Evolutionary conservation across 2,797 vertebrate genomes (phyloP), one percentile per base, ranked within the genome.

Genomic region (Coracias cyanogaster): DNA sequence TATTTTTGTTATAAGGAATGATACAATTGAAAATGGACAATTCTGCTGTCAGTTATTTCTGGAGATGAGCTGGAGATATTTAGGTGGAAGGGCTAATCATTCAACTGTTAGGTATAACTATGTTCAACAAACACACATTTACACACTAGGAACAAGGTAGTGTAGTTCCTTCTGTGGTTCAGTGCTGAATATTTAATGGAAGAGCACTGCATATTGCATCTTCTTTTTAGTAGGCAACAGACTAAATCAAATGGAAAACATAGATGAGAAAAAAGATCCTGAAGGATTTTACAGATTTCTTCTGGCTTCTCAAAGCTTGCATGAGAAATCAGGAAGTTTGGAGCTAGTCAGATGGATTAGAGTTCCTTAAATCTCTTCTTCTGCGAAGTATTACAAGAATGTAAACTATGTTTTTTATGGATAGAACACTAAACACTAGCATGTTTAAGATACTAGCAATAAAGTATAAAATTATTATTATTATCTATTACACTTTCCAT

Each of bases 101-200:
- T 62, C 25, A 35, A 77, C 6, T 43, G 3, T 25, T 79, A 54
- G 8, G 9, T 62, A 49, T 37, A 85, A 16, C 13, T 37, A 6
- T n/a, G 15, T 51, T 65, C 45, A 65, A 55, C 3, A 2, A 88
- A 21, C 1, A 5, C 16, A 61, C 1, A 3, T 6, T 11, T 3
- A 19, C 2, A 49, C 3, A 21, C 7, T 3, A 70, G 12, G 13
- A 79, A 51, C 9, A 66, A 73, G 26, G 14, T 14, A 31, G 35
- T 41, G 8, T 22, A 3, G n/a, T 88, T 8, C 31, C 31, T 8
- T 79, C 18, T 69, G 29, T 12, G 5, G 13, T 61, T 72, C 54
- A 57, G 10, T 16, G 60, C 15, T 1, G 1, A 73, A 51, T 7
- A 33, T 37, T 79, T 51, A 64, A 60, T 14, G 24, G 35, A 54